Evolutionary conservation across 2,113 vertebrate genomes (phyloP), one percentile per base, ranked within the genome.

Genomic region (Nothobranchius kuhntae): DNA sequence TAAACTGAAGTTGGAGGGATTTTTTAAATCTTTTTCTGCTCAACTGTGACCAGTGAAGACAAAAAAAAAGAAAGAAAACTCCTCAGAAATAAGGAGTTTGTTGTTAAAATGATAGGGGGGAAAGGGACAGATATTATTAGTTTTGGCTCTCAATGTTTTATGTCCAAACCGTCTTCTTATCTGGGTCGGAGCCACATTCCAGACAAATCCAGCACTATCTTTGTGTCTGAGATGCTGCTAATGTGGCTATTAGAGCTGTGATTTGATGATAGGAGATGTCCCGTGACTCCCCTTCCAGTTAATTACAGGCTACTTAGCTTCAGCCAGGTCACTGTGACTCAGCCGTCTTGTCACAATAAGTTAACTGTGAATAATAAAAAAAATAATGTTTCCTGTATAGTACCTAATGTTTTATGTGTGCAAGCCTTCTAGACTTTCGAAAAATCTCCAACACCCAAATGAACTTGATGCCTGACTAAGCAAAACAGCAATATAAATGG

Each of bases 181-280:
- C 76, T 81, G 67, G 60, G 14, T 36, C 7, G 7, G 36, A 76
- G 71, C 76, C 13, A 67, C 80, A 85, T 86, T 78, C 80, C 79
- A 83, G 81, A 76, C 71, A 56, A 77, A 80, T 73, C 17, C 67
- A 75, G 74, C 57, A 21, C 61, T 54, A 35, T 75, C 82, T 81
- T 47, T 45, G 42, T 78, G 63, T 76, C 64, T 61, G 47, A 61
- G 77, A 77, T 67, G 67, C 65, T 74, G 73, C 83, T 76, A 77
- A 80, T 86, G 82, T 64, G 36, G 64, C 77, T 61, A 72, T 80
- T 87, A 81, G 83, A 69, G 78, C 62, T 61, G 65, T 59, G 69
- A 85, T 84, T 71, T 73, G 68, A 57, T 81, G 82, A 89, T 85
- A 72, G 60, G 51, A 57, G 59, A 62, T 66, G 69, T 78, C 73